A percentile compares a stretch with the other conserved stretches of the same genome.
phyloP scores from a whole-genome alignment of 1,140 invertebrate genomes.

The Drosophila subobscura region DNA sequence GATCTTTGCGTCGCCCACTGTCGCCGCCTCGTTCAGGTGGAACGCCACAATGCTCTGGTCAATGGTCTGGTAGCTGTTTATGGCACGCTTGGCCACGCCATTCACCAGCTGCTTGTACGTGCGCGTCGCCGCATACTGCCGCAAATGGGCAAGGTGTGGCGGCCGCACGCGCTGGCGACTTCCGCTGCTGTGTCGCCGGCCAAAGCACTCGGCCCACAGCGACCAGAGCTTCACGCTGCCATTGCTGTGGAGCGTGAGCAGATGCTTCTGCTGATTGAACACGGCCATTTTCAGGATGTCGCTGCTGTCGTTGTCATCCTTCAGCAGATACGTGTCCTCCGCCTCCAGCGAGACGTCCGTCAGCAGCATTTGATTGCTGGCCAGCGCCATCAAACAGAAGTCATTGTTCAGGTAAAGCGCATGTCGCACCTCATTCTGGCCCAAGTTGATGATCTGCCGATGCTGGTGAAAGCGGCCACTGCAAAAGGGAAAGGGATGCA shows the following conservation, averaged over 20 bases:
- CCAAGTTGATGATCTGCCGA: constrained; percentile 69
- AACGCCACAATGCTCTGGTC: constrained; percentile 52
- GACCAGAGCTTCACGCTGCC: constrained; percentile 71
- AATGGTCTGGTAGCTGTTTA: neutral
- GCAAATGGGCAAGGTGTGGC: neutral
- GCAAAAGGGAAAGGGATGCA: neutral
- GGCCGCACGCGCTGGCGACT: constrained; percentile 20
- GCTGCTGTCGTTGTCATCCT: constrained; percentile 37
- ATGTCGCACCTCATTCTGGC: constrained; percentile 38
- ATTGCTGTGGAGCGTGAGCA: constrained; percentile 62
- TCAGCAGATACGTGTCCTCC: constrained; percentile 44
- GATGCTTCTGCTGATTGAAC: constrained; percentile 56
- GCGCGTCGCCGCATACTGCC: constrained; percentile 13
- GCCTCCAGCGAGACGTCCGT: constrained; percentile 65
- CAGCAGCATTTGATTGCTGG: constrained; percentile 48
- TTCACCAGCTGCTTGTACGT: constrained; percentile 50
- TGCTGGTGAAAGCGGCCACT: constrained; percentile 76
- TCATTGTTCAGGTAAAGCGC: constrained; percentile 61
- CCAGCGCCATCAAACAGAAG: constrained; percentile 59
- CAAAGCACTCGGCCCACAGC: constrained; percentile 14
- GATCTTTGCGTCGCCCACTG: constrained; percentile 15
- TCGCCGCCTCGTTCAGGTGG: constrained; percentile 44
- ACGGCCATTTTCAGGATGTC: constrained; percentile 41
- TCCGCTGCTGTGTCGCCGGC: constrained; percentile 3
- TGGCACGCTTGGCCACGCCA: constrained; percentile 28